Conservation (phyloP, 2,797 vertebrate genomes). For the Bovichtus diacanthus region DNA sequence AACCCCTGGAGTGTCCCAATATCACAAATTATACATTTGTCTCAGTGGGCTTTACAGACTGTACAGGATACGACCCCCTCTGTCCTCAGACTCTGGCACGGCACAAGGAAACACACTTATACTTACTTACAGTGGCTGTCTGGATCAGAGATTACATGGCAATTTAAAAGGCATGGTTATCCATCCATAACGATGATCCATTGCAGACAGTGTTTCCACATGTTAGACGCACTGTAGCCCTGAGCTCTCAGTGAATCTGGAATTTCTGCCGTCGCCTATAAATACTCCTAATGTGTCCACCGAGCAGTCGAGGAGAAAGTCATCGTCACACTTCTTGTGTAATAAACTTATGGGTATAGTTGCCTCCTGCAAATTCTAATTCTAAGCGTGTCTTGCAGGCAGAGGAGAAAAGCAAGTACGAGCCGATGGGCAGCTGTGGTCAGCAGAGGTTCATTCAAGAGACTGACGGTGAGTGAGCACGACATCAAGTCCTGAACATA, state of each 20-base stretch:
- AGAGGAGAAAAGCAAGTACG: constrained; percentile 80
- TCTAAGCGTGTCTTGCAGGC: constrained; percentile 67
- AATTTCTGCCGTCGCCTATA: constrained; percentile 13
- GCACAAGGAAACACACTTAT: no score
- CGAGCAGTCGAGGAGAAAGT: constrained; percentile 20
- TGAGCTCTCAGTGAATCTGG: constrained; percentile 26
- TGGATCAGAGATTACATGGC: constrained; percentile 30
- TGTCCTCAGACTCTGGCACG: no score
- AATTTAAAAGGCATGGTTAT: constrained; percentile 22
- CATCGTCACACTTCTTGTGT: constrained; percentile 17
- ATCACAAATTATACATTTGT: no score
- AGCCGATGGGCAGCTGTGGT: constrained; percentile 76
- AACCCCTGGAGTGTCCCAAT: neutral
- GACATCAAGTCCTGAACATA: neutral
- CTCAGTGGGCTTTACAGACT: no score
- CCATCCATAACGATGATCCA: constrained; percentile 9
- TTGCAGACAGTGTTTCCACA: constrained; percentile 13
- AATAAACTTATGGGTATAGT: constrained; percentile 7
- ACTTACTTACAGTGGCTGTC: constrained; percentile 16
- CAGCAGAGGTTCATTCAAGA: constrained; percentile 74
- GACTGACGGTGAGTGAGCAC: constrained; percentile 76
- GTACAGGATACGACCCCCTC: no score
- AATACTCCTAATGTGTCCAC: constrained; percentile 33
- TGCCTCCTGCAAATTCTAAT: constrained; percentile 16
- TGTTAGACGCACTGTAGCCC: neutral